phyloP scores from a whole-genome alignment of 2,113 vertebrate species.

The Apteryx mantelli region DNA sequence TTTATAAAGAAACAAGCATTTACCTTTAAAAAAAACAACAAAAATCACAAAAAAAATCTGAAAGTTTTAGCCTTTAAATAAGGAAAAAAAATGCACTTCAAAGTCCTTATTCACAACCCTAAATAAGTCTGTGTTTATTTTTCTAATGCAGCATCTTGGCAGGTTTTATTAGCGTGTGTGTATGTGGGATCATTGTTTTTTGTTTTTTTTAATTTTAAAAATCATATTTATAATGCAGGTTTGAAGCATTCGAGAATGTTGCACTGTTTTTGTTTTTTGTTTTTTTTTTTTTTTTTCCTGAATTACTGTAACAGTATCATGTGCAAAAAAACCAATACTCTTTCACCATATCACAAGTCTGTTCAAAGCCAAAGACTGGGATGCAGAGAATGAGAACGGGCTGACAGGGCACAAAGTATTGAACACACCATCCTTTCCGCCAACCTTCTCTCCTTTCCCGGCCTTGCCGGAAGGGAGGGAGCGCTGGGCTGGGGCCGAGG shows the following conservation, averaged over 20 bases:
- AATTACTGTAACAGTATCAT: neutral
- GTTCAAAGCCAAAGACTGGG: slow-evolving; percentile 58
- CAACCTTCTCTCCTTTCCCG: neutral
- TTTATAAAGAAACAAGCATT: slow-evolving; percentile 28
- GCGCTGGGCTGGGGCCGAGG: neutral
- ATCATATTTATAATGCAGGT: slow-evolving; percentile 9
- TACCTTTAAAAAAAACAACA: slow-evolving; percentile 1
- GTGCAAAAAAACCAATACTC: neutral
- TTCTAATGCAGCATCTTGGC: neutral
- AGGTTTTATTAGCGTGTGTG: neutral
- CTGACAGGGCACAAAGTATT: neutral
- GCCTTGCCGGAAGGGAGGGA: neutral
- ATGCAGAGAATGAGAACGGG: neutral
- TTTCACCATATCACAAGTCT: neutral
- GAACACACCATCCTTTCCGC: neutral
- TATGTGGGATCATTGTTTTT: neutral
- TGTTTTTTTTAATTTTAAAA: neutral
- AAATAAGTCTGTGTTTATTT: neutral
- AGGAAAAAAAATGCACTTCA: slow-evolving; percentile 54
- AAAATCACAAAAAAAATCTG: neutral
- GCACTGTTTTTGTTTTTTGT: neutral
- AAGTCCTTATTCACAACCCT: neutral
- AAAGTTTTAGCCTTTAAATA: neutral
- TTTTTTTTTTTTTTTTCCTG: neutral
- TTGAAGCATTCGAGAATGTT: neutral